phyloP scores from a whole-genome alignment of 2,113 vertebrate genomes.

The Centropus bengalensis region DNA sequence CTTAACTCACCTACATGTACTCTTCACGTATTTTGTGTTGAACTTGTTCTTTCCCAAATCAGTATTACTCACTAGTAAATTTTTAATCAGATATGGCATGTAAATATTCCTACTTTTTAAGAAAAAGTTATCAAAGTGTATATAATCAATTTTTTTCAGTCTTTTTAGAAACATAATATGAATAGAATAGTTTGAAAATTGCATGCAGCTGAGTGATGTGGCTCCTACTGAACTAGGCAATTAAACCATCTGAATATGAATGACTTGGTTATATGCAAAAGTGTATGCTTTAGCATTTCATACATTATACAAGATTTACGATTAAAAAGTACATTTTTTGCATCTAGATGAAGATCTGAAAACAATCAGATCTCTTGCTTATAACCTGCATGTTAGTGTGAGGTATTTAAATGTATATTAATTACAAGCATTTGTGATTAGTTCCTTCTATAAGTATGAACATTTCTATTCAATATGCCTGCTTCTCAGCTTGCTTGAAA shows the following conservation, averaged over 20 bases:
- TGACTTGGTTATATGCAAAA: constrained; percentile 5
- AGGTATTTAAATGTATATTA: constrained; percentile 25
- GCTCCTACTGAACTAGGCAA: constrained; percentile 15
- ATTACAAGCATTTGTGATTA: constrained; percentile 26
- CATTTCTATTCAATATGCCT: constrained; percentile 2
- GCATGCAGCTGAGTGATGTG: neutral
- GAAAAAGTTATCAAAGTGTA: neutral
- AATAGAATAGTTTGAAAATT: constrained; percentile 46
- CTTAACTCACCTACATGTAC: neutral
- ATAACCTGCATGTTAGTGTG: neutral
- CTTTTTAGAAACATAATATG: neutral
- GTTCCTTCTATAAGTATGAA: constrained; percentile 16
- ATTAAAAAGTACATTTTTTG: constrained; percentile 33
- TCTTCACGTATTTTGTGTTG: constrained; percentile 12
- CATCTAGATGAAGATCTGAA: constrained; percentile 24
- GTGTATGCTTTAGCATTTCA: constrained; percentile 24
- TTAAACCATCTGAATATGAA: constrained; percentile 39
- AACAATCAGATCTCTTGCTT: constrained; percentile 36
- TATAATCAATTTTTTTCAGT: neutral
- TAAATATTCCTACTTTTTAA: constrained; percentile 3
- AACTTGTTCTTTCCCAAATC: neutral
- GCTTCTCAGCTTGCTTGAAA: constrained; percentile 31
- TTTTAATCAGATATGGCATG: constrained; percentile 1
- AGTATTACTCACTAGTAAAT: neutral
- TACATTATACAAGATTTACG: constrained; percentile 4